These are phyloP conservation scores for Pelusios castaneus DNA, from an alignment of 2,113 vertebrate genomes.

Conservation along the genomic window DNA sequence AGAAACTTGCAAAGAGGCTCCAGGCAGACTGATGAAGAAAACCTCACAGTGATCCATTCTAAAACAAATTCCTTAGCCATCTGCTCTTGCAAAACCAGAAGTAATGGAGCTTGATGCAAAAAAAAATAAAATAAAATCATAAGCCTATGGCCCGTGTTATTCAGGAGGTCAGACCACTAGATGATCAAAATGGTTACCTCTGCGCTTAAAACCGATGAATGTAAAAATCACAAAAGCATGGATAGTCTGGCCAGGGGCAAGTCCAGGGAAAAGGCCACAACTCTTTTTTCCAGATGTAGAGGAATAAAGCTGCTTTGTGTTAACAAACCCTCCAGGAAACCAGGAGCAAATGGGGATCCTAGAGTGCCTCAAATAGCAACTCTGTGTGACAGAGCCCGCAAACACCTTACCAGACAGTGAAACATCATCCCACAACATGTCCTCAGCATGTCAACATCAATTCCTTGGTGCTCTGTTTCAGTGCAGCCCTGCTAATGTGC, in stretches of 20 bases:
- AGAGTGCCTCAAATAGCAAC: background rate
- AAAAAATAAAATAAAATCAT: no score
- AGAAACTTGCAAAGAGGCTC: accelerated
- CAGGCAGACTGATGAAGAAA: background rate
- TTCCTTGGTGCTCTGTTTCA: background rate
- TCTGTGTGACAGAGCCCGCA: background rate
- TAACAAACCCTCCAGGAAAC: background rate
- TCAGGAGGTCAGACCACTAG: background rate
- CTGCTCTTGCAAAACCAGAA: background rate
- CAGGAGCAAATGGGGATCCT: background rate
- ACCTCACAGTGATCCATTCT: background rate
- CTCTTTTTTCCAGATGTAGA: background rate
- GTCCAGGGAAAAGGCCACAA: background rate
- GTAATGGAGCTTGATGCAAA: background rate
- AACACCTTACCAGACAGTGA: background rate
- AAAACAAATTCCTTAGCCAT: background rate
- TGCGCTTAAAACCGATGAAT: background rate
- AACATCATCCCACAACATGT: no score
- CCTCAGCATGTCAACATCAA: background rate
- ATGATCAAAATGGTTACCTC: background rate
- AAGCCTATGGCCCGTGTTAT: background rate
- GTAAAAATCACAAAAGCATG: background rate
- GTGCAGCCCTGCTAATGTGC: background rate
- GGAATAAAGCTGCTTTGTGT: background rate
- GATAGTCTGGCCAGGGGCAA: background rate